Conservation (phyloP, 2,797 vertebrate genomes). For the Austrolebias charrua region DNA sequence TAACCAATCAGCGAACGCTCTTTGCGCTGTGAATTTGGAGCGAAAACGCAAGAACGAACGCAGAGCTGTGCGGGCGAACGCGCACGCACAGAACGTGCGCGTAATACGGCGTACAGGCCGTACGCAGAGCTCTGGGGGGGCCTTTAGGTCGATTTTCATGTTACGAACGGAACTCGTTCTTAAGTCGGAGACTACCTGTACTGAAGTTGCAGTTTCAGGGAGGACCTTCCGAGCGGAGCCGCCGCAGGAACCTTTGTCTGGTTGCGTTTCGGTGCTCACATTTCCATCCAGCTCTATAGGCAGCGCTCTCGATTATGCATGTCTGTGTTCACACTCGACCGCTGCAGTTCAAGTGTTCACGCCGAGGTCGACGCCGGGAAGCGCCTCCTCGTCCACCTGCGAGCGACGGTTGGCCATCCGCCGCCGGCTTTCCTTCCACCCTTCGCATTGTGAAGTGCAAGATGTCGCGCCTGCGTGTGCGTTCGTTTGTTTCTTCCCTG, state of each 20-base stretch:
- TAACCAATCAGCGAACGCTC: too few relatives aligned
- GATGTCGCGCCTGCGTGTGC: constrained; percentile 1
- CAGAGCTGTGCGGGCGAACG: too few relatives aligned
- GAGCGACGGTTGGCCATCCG: constrained; percentile 56
- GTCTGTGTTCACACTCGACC: constrained; percentile 3
- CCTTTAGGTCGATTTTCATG: too few relatives aligned
- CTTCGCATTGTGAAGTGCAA: constrained; percentile 31
- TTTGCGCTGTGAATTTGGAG: too few relatives aligned
- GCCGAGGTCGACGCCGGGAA: constrained; percentile 49
- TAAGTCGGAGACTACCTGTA: too few relatives aligned
- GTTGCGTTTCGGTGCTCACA: constrained; percentile 39
- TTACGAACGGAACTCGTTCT: too few relatives aligned
- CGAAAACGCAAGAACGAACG: too few relatives aligned
- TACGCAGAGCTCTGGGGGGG: too few relatives aligned
- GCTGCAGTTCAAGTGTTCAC: constrained; percentile 5
- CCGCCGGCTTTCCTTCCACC: neutral
- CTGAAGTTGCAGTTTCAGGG: constrained; percentile 18
- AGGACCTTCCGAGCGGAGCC: too few relatives aligned
- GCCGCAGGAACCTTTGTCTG: constrained; percentile 12
- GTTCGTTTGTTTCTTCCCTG: constrained; percentile 18
- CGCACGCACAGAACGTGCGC: too few relatives aligned
- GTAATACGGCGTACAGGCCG: too few relatives aligned
- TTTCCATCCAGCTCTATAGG: constrained; percentile 33
- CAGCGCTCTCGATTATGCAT: constrained; percentile 26
- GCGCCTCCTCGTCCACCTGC: constrained; percentile 54